A percentile compares a stretch with the other conserved stretches of the same genome.
phyloP scores from a whole-genome alignment of 2,113 vertebrate species.

The Choloepus hoffmanni region DNA sequence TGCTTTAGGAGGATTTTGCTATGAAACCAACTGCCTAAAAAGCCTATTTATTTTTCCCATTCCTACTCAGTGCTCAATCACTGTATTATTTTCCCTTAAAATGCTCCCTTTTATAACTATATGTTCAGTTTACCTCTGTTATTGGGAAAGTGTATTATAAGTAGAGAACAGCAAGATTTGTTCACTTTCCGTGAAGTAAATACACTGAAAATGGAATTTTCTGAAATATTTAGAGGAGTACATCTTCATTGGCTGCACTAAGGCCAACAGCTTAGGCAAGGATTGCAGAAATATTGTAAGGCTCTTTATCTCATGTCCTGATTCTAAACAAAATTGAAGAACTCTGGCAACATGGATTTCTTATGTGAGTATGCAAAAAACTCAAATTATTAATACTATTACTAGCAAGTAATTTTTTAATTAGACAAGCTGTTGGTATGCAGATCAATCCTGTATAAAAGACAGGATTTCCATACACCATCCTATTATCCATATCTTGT shows the following conservation, averaged over 20 bases:
- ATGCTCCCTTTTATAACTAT: background rate
- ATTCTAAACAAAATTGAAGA: background rate
- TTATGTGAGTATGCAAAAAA: background rate
- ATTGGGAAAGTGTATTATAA: background rate
- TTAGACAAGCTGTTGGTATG: too few relatives aligned
- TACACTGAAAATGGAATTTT: background rate
- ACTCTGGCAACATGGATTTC: background rate
- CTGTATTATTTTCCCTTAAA: slow-evolving; percentile 9
- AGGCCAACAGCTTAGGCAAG: background rate
- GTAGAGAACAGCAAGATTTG: background rate
- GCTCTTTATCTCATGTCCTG: background rate
- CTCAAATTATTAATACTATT: background rate
- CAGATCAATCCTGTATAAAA: too few relatives aligned
- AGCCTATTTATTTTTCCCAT: background rate
- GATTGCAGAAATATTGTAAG: background rate
- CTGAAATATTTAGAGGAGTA: slow-evolving; percentile 13
- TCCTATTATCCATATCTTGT: too few relatives aligned
- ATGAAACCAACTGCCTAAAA: background rate
- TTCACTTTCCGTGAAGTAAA: background rate
- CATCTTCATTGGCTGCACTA: background rate
- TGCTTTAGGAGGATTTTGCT: background rate
- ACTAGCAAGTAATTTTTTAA: background rate
- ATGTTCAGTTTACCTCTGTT: background rate
- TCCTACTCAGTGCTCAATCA: background rate
- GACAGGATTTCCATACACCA: too few relatives aligned